Base-by-base conservation (phyloP, 2,888 invertebrate genomes). In the Tiliacea aurago region DNA sequence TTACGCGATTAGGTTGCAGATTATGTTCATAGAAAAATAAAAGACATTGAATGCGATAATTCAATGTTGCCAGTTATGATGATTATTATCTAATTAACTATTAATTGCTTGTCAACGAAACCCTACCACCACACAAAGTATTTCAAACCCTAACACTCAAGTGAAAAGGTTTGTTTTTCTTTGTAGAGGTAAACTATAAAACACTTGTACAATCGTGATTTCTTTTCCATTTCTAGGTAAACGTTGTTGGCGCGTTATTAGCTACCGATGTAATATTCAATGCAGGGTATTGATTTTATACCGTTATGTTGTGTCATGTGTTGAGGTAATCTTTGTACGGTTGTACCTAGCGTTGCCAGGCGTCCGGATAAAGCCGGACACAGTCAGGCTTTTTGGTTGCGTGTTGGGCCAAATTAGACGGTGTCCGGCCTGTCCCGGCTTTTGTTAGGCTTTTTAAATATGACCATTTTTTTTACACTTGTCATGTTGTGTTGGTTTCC, bases 221-320 rank as follows among this genome's bases (percentile, higher is more conserved):
- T 76, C 37, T 64, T 73, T 77, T 64, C 41, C 37, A 56, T 70
- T 81, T 71, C 73, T 49, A 51, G 7, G 73, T 81, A 76, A 76
- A 72, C 59, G 45, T 15, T 13, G 68, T 56, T 49, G n/a, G 41
- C 58, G 28, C 47, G 58, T 65, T 51, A 65, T 64, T 71, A 68
- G 47, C 18, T 51, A 3, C 2, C 28, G 3, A 77, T 81, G 81
- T 81, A 78, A 71, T 81, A 81, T 81, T 81, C 71, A 81, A 47
- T 69, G 71, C 69, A 55, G 47, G n/a, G 20, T 81, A 81, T 81
- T 65, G 78, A 81, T 81, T 81, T 62, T 71, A 33, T 58, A 13
- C 51, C 10, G 28, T 47, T 53, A 59, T 9, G 45, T 45, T 15
- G 15, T 33, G 15, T n/a, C n/a, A n/a, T n/a, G n/a, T 56, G 47